Base-by-base conservation (phyloP, 1,140 invertebrate species). In the Pseudoatta argentina region DNA sequence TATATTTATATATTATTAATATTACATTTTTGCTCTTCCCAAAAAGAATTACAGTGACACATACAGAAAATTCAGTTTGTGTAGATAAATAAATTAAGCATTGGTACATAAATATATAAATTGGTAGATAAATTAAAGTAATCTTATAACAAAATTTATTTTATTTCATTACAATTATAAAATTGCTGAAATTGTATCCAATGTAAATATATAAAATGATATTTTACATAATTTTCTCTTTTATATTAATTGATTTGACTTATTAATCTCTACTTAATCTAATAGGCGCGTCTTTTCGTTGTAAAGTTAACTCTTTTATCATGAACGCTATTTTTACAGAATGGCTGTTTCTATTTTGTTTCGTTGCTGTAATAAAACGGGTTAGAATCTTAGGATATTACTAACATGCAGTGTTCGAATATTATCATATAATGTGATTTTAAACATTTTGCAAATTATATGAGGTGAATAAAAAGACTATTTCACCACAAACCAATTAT, bases 401-500 rank as follows among this genome's bases (percentile, higher is more conserved):
- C 82, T 92, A 92, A 92, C 71, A 66, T 72, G 73, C 76, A 89
- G 66, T 82, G 76, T 79, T 78, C 67, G 59, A 91, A 76, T 91
- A 91, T 87, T 87, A 87, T 89, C 90, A 83, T 92, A 92, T 48
- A 88, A 94, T 95, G 94, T 95, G 92, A 95, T 90, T 91, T 89
- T 93, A 78, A 91, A 86, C 92, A 94, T 91, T 94, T 95, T 94
- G 86, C 93, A 94, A 91, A 89, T 92, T 93, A 92, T 94, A 90
- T 93, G 89, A 94, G 94, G 95, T 95, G 95, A 95, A 95, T 95
- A 95, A 95, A 95, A 94, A 87, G 86, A 91, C 87, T 94, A 93
- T 87, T 94, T 95, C 92, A 94, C 92, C 91, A 92, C 85, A 92
- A 92, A 89, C 91, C 92, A 94, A 93, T 94, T 95, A 93, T 94